phyloP scores from a whole-genome alignment of 2,888 invertebrate species.

The Stenolophus ochropezus region DNA sequence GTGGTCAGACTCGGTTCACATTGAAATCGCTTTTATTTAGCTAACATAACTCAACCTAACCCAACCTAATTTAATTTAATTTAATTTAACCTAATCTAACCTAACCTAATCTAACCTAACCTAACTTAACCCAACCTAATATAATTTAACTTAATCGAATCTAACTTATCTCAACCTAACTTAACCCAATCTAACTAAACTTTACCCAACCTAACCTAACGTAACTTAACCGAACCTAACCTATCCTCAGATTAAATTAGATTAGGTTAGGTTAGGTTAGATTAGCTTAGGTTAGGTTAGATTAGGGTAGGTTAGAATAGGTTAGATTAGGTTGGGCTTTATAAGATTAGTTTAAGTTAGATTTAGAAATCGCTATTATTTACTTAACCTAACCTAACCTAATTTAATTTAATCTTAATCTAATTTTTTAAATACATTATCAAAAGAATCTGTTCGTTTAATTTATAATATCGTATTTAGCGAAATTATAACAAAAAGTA shows the following conservation, averaged over 20 bases:
- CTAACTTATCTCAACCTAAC: conserved; percentile 21
- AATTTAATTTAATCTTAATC: conserved; percentile 11
- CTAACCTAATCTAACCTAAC: conserved; percentile 31
- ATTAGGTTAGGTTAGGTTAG: neutral
- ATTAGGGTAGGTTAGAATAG: too few relatives aligned
- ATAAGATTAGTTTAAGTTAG: neutral
- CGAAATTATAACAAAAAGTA: too few relatives aligned
- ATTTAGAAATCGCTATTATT: neutral
- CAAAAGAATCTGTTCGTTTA: too few relatives aligned
- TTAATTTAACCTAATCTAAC: conserved; percentile 21
- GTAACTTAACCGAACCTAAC: conserved; percentile 24
- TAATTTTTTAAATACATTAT: too few relatives aligned
- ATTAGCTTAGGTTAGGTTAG: too few relatives aligned
- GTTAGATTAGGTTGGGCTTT: neutral
- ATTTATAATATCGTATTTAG: too few relatives aligned
- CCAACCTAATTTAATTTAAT: conserved; percentile 14
- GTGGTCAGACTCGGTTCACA: too few relatives aligned
- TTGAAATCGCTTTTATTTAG: too few relatives aligned
- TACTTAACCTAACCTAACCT: conserved; percentile 28
- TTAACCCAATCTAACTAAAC: conserved; percentile 17
- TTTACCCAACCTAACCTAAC: conserved; percentile 25
- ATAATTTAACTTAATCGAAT: too few relatives aligned
- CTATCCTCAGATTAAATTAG: conserved; percentile 7
- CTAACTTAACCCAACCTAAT: too few relatives aligned
- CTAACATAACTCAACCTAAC: conserved; percentile 24